Conservation (phyloP, 2,797 vertebrate species). For the Eulemur rubriventer region DNA sequence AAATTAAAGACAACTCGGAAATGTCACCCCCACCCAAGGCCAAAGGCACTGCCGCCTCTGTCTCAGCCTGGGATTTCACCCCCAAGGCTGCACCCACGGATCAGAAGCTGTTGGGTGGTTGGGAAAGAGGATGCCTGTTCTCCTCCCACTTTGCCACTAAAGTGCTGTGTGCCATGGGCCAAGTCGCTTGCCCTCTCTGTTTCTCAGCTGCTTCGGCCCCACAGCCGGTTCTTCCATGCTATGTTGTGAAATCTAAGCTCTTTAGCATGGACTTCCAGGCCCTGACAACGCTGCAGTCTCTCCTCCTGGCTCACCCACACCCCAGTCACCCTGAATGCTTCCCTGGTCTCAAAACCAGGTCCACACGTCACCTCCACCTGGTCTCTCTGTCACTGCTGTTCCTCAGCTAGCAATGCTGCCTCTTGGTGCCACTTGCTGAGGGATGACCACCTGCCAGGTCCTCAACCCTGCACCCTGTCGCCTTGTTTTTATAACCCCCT, state of each 20-base stretch:
- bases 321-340: accelerated
- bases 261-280: background rate
- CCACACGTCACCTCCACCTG: background rate
- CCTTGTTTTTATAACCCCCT: background rate
- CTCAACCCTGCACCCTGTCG: too few species aligned
- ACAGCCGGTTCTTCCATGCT: background rate
- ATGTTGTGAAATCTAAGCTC: background rate
- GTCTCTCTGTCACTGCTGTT: accelerated
- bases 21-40: conserved; percentile 64
- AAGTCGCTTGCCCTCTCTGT: background rate
- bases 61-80: background rate
- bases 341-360: background rate
- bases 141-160: background rate
- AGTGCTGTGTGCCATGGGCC: background rate
- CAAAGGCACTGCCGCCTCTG: conserved; percentile 45
- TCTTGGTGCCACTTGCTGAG: accelerated
- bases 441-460: background rate
- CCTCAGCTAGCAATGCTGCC: accelerated
- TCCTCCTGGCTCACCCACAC: background rate
- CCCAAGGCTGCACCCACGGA: accelerated
- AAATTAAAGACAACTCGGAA: conserved; percentile 72
- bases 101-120: background rate
- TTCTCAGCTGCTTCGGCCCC: background rate
- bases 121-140: accelerated
- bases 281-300: accelerated